phyloP scores from a whole-genome alignment of 2,113 vertebrate species.

The Sardina pilchardus region DNA sequence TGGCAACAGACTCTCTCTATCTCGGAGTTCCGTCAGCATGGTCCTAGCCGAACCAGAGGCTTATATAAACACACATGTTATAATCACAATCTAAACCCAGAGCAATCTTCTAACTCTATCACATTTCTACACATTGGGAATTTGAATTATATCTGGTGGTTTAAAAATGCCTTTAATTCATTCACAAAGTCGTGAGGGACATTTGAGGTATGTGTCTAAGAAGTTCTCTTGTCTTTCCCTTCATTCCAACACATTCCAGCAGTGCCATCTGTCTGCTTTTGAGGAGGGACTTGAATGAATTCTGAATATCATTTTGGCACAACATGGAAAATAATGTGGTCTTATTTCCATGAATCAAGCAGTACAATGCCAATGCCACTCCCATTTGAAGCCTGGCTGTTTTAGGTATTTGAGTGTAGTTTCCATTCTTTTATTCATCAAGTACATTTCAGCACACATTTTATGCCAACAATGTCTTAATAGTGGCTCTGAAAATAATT shows the following conservation, averaged over 20 bases:
- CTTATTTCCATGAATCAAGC: neutral
- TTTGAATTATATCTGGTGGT: neutral
- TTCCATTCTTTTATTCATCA: neutral
- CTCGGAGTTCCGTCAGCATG: slow-evolving; percentile 65
- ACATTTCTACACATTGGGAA: neutral
- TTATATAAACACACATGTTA: slow-evolving; percentile 46
- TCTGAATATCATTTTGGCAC: neutral
- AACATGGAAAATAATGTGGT: neutral
- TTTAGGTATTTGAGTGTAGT: neutral
- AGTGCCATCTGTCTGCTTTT: neutral
- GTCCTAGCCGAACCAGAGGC: slow-evolving; percentile 59
- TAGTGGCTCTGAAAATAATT: neutral
- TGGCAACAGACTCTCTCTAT: slow-evolving; percentile 72
- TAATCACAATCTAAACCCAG: neutral
- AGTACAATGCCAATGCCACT: neutral
- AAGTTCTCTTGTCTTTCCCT: neutral
- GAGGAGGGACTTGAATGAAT: neutral
- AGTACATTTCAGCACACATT: neutral
- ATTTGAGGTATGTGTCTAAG: neutral
- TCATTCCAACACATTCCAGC: neutral
- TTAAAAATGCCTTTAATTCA: neutral
- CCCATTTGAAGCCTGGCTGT: neutral
- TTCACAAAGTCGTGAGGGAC: neutral
- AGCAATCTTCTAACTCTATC: neutral
- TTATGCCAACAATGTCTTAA: neutral